Base-by-base conservation (phyloP, 2,113 vertebrate genomes). In the Pterocles orientalis region DNA sequence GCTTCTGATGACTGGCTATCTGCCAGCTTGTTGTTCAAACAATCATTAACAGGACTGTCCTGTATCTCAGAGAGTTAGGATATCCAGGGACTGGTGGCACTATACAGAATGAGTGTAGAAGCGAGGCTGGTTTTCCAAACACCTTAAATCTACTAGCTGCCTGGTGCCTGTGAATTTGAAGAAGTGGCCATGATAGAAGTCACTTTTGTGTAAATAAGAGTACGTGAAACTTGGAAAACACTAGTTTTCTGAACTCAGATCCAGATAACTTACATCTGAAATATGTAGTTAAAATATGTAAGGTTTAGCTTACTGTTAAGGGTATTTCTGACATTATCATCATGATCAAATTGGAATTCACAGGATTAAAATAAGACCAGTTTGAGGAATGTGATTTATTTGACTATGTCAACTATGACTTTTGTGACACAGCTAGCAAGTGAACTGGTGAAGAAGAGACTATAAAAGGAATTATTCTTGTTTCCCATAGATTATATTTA, bases 81-180 rank as follows among this genome's bases (percentile, higher is more conserved):
- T 88, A 76, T 87, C 69, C 68, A 82, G 84, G 57, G 82, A 33
- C 4, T 58, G 54, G 36, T 70, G 85, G 14, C 56, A 48, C 75
- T 62, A 6, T 62, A 62, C 24, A 45, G 48, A 66, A 93, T 65
- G 50, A 91, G 57, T 93, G 83, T 73, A 73, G 72, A 58, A 84
- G 31, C n/a, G 62, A 68, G 39, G 17, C 31, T 12, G 0, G 0
- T 88, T 91, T 13, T 86, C 78, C 78, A 79, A 88, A 80, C 18
- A 77, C 43, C 78, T 89, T 92, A 92, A 94, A 88, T 95, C 69
- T 92, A 88, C 66, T 61, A 82, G 68, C 62, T 98, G 69, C 66
- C 85, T 94, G 57, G 28, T 65, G 54, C 82, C 81, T 88, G 82
- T 66, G 73, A 73, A 2, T 83, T n/a, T 90, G 95, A 84, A 90